Percentiles rank a stretch among this genome's conserved stretches.
Conservation (phyloP, 2,797 vertebrate species). For the Pyrocephalus nanus region DNA sequence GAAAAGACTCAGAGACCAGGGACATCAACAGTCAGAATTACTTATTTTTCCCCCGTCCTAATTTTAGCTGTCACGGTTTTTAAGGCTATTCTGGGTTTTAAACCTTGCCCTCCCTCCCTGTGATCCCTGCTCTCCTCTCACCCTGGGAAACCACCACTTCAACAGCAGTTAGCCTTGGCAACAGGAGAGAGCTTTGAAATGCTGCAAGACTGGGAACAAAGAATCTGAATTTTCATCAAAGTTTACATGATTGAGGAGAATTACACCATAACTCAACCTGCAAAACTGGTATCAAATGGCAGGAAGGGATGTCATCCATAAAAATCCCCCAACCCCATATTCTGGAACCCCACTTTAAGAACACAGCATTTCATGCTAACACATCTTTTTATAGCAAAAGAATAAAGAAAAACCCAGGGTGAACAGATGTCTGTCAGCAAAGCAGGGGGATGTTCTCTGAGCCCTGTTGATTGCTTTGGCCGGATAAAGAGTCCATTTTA, state of each 20-base stretch:
- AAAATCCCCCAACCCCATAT: neutral
- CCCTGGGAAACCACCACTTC: neutral
- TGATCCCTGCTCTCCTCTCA: neutral
- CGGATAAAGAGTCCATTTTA: neutral
- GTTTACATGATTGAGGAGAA: neutral
- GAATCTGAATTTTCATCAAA: neutral
- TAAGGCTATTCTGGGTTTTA: neutral
- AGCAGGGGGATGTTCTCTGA: neutral
- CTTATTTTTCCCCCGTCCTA: neutral
- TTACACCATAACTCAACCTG: neutral
- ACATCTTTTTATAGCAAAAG: neutral
- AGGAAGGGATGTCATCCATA: neutral
- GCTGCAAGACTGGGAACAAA: neutral
- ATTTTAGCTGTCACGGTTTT: neutral
- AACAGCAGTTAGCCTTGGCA: neutral
- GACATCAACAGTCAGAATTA: neutral
- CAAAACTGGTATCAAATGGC: neutral
- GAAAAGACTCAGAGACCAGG: neutral
- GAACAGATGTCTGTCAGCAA: neutral
- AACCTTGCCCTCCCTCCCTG: neutral
- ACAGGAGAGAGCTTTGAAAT: neutral
- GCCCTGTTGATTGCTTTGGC: neutral
- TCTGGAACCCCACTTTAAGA: neutral
- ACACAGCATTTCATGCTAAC: neutral
- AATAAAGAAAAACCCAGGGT: neutral